phyloP scores from a whole-genome alignment of 2,797 vertebrate genomes.

The Diglossa cyanea region DNA sequence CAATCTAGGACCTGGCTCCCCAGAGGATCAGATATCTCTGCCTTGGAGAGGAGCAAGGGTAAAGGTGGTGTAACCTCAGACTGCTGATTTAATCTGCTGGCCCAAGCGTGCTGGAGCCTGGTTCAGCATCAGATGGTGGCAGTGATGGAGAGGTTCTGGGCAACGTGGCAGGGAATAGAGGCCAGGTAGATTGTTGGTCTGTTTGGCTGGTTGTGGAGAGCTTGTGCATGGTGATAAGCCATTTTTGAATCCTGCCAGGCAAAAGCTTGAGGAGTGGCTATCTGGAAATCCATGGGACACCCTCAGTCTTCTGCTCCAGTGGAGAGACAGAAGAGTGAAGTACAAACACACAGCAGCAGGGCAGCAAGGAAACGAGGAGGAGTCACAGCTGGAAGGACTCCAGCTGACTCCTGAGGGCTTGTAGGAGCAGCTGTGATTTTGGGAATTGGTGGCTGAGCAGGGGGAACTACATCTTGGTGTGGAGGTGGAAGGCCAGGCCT shows the following conservation, averaged over 20 bases:
- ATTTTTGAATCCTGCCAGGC: neutral
- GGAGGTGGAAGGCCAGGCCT: neutral
- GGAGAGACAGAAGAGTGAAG: neutral
- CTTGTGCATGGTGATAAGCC: neutral
- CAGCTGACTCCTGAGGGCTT: neutral
- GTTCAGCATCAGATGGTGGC: neutral
- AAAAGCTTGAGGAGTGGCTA: neutral
- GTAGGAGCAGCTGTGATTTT: neutral
- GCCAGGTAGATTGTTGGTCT: neutral
- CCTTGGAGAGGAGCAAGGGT: neutral
- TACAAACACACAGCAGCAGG: neutral
- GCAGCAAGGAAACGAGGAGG: fast-evolving
- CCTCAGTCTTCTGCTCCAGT: neutral
- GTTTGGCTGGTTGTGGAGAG: neutral
- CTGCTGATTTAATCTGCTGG: neutral
- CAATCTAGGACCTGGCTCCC: neutral
- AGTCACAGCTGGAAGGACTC: neutral
- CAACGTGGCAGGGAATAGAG: neutral
- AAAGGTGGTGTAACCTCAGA: neutral
- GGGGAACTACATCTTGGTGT: neutral
- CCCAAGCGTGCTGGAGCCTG: neutral
- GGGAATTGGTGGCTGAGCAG: neutral
- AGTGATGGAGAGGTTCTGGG: neutral
- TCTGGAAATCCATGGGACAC: neutral
- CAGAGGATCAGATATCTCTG: neutral